phyloP scores from a whole-genome alignment of 2,113 vertebrate genomes.

The Gnathonemus echidnorhynchus region DNA sequence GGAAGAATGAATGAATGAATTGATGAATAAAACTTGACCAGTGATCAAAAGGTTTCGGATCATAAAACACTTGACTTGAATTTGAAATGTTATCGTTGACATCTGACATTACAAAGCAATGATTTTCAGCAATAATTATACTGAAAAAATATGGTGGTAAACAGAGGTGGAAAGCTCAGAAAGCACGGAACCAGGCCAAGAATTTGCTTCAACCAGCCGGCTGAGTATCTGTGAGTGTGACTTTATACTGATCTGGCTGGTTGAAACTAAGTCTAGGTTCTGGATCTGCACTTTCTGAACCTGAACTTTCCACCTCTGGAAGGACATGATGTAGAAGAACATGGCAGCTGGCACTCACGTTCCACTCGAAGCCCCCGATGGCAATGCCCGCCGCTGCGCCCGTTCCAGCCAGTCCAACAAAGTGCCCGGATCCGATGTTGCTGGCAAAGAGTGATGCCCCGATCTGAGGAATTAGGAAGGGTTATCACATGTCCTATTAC shows the following conservation, averaged over 20 bases:
- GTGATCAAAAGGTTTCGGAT: neutral
- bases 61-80: neutral
- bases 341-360: conserved; percentile 62
- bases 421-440: conserved; percentile 90
- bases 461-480: conserved; percentile 59
- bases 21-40: neutral
- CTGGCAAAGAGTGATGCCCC: conserved; percentile 93
- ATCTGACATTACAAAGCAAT: neutral
- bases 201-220: neutral
- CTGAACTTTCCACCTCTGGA: neutral
- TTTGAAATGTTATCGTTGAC: neutral
- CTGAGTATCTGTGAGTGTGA: neutral
- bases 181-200: neutral
- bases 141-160: neutral
- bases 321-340: neutral
- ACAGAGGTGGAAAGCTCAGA: neutral
- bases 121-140: neutral
- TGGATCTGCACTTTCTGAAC: neutral
- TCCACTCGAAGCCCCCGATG: conserved; percentile 84
- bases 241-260: neutral
- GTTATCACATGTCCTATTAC: neutral
- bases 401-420: conserved; percentile 87
- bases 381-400: conserved; percentile 77
- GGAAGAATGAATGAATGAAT: neutral
- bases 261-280: neutral